Conservation (phyloP, 2,888 invertebrate genomes). For the Leptodirus hochenwartii region DNA sequence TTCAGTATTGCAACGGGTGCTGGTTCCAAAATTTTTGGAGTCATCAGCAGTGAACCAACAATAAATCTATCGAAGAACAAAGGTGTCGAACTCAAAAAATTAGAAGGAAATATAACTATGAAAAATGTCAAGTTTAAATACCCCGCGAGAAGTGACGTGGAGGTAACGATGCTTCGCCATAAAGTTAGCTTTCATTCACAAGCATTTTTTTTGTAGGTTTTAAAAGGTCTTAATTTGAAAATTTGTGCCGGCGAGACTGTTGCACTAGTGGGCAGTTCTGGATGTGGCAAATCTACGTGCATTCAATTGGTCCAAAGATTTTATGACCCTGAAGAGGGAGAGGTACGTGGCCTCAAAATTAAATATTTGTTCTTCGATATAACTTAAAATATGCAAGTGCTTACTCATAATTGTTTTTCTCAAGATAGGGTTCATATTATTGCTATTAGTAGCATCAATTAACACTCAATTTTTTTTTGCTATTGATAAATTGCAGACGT, state of each 20-base stretch:
- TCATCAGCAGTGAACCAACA: conserved; percentile 56
- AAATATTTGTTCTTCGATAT: no score
- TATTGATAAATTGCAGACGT: no score
- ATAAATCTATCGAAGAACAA: conserved; percentile 50
- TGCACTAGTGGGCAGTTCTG: conserved; percentile 51
- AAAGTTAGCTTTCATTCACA: no score
- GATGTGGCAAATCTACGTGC: conserved; percentile 61
- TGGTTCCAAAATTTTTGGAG: conserved; percentile 53
- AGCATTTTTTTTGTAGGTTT: conserved; percentile 26
- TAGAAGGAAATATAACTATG: conserved; percentile 51
- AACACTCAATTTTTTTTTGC: no score
- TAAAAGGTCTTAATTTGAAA: conserved; percentile 43
- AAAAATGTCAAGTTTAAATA: conserved; percentile 60
- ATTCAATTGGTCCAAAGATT: conserved; percentile 53
- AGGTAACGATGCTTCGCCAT: conserved; percentile 32
- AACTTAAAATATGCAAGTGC: no score
- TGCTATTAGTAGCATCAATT: no score
- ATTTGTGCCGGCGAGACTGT: conserved; percentile 55
- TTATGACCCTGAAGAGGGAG: conserved; percentile 47
- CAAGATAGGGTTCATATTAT: no score
- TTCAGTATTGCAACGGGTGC: conserved; percentile 68
- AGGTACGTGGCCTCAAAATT: no score
- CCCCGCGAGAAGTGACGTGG: conserved; percentile 58
- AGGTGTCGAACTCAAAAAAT: conserved; percentile 37
- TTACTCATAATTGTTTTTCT: no score